Conservation (phyloP, 2,888 invertebrate genomes). For the Melanostoma mellinum region DNA sequence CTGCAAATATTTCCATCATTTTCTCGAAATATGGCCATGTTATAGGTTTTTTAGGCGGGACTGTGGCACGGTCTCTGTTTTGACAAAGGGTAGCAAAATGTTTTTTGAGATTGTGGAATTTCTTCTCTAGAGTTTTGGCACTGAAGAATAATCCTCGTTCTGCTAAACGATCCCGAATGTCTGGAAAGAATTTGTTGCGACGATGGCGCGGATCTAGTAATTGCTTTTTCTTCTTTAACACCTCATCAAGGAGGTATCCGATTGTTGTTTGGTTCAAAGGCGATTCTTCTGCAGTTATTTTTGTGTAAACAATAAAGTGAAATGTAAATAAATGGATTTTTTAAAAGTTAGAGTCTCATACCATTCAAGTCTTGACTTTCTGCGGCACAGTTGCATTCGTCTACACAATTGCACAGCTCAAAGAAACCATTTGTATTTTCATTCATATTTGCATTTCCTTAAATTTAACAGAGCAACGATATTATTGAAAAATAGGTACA, state of each 20-base stretch:
- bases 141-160: slow-evolving; percentile 26
- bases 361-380: slow-evolving; percentile 27
- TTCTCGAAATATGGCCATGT: slow-evolving; percentile 33
- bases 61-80: not conserved
- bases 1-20: slow-evolving; percentile 59
- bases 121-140: slow-evolving; percentile 23
- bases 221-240: slow-evolving; percentile 43
- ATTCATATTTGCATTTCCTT: not conserved
- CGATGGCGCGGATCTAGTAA: slow-evolving; percentile 44
- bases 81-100: slow-evolving; percentile 15
- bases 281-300: slow-evolving; percentile 31
- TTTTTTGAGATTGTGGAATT: slow-evolving; percentile 47
- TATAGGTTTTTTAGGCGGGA: not conserved
- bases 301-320: not conserved
- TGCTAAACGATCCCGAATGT: slow-evolving; percentile 15
- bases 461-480: too few relatives aligned
- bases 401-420: not conserved
- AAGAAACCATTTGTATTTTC: not conserved
- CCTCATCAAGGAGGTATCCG: slow-evolving; percentile 35
- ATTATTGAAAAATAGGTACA: too few relatives aligned
- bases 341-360: not conserved
- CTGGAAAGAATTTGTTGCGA: slow-evolving; percentile 21
- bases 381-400: slow-evolving; percentile 16
- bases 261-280: slow-evolving; percentile 15
- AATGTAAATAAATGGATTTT: too few relatives aligned